A percentile compares a stretch with the other conserved stretches of the same genome.
phyloP scores from a whole-genome alignment of 2,888 invertebrate genomes.

The Pandemis cinnamomeana region DNA sequence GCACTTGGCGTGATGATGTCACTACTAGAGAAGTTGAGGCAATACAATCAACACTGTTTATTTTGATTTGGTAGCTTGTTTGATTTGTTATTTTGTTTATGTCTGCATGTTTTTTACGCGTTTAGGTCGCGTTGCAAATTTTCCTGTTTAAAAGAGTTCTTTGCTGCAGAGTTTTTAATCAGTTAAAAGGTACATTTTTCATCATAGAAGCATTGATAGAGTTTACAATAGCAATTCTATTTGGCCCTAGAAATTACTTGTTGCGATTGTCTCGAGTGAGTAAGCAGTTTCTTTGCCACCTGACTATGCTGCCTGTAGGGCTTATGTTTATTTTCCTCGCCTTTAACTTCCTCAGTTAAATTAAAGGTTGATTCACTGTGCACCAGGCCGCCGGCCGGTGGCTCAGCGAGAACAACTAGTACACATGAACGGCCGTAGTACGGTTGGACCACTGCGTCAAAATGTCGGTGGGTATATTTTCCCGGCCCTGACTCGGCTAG shows the following conservation, averaged over 20 bases:
- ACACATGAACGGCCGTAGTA: too few species aligned
- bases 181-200: background rate
- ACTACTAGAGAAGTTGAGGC: conserved; percentile 29
- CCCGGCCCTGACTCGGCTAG: too few species aligned
- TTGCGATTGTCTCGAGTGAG: background rate
- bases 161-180: conserved; percentile 2
- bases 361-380: too few species aligned
- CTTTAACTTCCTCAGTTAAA: background rate
- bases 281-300: background rate
- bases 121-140: background rate
- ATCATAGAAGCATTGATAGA: too few species aligned
- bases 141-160: background rate
- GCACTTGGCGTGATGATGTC: conserved; percentile 31
- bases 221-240: background rate
- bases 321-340: background rate
- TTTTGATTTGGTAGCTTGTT: conserved; percentile 29
- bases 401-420: too few species aligned
- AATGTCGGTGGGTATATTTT: too few species aligned
- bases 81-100: conserved; percentile 30
- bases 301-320: background rate
- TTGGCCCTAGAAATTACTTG: background rate
- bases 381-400: too few species aligned
- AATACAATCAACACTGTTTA: conserved; percentile 30
- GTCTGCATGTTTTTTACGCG: background rate
- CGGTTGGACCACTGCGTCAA: too few species aligned